Evolutionary conservation across 2,888 invertebrate species (phyloP), one percentile per base, ranked within the genome.

Genomic region (Hydrotaea diabolus): DNA sequence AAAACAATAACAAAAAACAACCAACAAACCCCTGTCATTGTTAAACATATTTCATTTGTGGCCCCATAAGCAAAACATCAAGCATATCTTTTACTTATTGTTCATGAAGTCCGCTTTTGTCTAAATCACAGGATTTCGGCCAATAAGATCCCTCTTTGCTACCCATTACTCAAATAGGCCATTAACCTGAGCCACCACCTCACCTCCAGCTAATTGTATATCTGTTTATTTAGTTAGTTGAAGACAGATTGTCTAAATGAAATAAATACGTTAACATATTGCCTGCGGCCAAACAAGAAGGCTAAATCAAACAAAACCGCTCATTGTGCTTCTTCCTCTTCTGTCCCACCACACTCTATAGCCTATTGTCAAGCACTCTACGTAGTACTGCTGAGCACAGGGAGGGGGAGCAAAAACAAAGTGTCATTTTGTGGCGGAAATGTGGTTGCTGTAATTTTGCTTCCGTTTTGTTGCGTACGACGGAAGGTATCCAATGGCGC

Each of bases 351-450:
- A 19, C 26, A n/a, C 13, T 57, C 73, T 19, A 59, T 77, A 80
- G 82, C 80, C 26, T 31, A 4, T 26, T 85, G 79, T 85, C 83
- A 85, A 83, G 85, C 77, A 81, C 87, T 87, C 86, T 11, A 15
- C 15, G 7, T 11, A 8, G 13, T 39, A 13, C 11, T 8, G 7
- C 86, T 55, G 11, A 21, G 55, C n/a, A n/a, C n/a, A n/a, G n/a
- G n/a, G n/a, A n/a, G n/a, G n/a, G n/a, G 5, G 36, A 69, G 46
- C 46, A 83, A 80, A 66, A 62, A 80, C 82, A 85, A 85, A 89
- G 89, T 90, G 91, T 90, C 91, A 91, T 89, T 43, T 90, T 90
- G 90, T 86, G 90, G 90, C 91, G 91, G 91, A 91, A 91, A 88
- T 88, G 89, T 87, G 90, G 90, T 77, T 76, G 82, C 81, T 79